Conservation (phyloP, 2,888 invertebrate species). For the Spodoptera littoralis region DNA sequence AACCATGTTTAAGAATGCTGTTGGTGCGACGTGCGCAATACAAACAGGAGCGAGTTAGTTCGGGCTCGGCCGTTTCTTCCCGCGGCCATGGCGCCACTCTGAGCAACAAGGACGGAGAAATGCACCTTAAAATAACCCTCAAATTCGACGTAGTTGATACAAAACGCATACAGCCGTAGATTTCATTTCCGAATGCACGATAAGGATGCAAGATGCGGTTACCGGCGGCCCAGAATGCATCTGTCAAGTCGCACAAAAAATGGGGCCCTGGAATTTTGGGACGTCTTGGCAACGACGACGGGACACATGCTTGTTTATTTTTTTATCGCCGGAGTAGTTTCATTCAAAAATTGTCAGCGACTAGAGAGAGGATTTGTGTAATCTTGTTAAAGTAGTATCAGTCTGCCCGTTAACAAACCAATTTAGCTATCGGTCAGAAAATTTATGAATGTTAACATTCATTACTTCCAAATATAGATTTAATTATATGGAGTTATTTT, state of each 20-base stretch:
- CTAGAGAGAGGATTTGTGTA: constrained; percentile 83
- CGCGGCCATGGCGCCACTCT: constrained; percentile 81
- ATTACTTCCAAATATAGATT: constrained; percentile 52
- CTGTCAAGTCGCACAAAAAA: constrained; percentile 86
- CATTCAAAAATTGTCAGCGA: constrained; percentile 87
- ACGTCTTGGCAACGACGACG: constrained; percentile 79
- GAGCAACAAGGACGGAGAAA: constrained; percentile 82
- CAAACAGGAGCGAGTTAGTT: constrained; percentile 81
- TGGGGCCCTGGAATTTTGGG: constrained; percentile 85
- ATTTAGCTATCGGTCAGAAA: constrained; percentile 74
- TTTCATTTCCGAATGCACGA: constrained; percentile 80
- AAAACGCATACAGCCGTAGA: constrained; percentile 71
- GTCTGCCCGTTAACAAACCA: constrained; percentile 73
- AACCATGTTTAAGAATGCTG: constrained; percentile 80
- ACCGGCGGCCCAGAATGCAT: constrained; percentile 87
- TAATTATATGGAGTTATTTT: constrained; percentile 20
- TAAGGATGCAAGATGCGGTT: constrained; percentile 87
- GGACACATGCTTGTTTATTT: constrained; percentile 86
- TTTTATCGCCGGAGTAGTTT: constrained; percentile 79
- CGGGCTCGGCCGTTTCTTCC: constrained; percentile 68
- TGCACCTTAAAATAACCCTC: constrained; percentile 85
- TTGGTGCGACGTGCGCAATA: constrained; percentile 70
- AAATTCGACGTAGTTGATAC: constrained; percentile 79
- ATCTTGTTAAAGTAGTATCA: constrained; percentile 85
- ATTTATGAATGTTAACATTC: constrained; percentile 68